phyloP scores from a whole-genome alignment of 1,140 invertebrate genomes.

The Drosophila nigromelanica region DNA sequence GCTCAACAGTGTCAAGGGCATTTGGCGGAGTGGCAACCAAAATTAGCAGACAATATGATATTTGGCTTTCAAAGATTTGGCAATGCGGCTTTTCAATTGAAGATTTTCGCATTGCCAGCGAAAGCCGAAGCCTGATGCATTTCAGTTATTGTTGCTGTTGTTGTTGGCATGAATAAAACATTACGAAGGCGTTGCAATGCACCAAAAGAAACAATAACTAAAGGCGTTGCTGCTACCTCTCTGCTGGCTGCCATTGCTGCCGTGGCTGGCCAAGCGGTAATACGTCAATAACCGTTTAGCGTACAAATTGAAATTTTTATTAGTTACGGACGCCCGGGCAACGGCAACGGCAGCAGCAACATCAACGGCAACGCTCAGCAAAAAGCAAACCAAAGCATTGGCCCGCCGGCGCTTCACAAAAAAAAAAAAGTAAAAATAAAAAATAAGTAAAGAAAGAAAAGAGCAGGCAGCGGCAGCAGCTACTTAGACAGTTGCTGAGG shows the following conservation, averaged over 20 bases:
- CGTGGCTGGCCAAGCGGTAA: conserved; percentile 63
- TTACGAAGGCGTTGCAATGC: conserved; percentile 76
- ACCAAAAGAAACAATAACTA: conserved; percentile 78
- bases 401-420: conserved; percentile 65
- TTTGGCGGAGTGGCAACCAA: neutral
- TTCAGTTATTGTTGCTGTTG: conserved; percentile 20
- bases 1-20: conserved; percentile 40
- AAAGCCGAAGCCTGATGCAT: conserved; percentile 42
- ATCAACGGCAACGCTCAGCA: conserved; percentile 16
- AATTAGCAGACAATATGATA: conserved; percentile 35
- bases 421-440: conserved; percentile 34
- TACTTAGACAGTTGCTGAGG: conserved; percentile 62
- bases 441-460: conserved; percentile 28
- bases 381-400: conserved; percentile 69
- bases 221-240: conserved; percentile 76
- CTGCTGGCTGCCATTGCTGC: conserved; percentile 34
- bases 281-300: conserved; percentile 82
- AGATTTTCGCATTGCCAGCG: conserved; percentile 28
- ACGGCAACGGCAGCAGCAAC: conserved; percentile 13
- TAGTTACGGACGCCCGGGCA: conserved; percentile 68
- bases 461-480: conserved; percentile 47
- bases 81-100: neutral
- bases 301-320: conserved; percentile 83
- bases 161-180: conserved; percentile 75
- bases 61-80: conserved; percentile 26